Conservation (phyloP, 2,797 vertebrate genomes). For the Epinephelus awoara region DNA sequence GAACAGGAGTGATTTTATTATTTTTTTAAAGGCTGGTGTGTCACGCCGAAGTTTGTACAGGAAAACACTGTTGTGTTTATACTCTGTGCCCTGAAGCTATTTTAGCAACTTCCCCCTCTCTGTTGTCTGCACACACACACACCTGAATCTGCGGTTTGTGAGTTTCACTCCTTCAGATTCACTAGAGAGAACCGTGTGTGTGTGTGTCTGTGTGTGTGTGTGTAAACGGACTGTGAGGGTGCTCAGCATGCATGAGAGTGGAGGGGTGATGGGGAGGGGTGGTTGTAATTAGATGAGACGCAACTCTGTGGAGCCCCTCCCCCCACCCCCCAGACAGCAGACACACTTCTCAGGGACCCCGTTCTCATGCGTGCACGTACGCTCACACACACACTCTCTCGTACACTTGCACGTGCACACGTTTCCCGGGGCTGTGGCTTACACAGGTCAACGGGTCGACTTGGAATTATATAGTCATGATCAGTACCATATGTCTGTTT, state of each 20-base stretch:
- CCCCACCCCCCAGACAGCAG: constrained; percentile 63
- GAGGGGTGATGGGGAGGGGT: not conserved
- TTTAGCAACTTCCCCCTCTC: constrained; percentile 38
- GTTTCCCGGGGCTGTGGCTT: constrained; percentile 62
- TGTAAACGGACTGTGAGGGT: constrained; percentile 21
- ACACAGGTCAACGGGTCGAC: constrained; percentile 77
- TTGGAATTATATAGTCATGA: constrained; percentile 76
- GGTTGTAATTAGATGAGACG: constrained; percentile 75
- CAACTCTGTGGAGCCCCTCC: constrained; percentile 64
- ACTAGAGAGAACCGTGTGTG: constrained; percentile 20
- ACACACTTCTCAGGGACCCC: constrained; percentile 64
- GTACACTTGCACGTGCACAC: constrained; percentile 11
- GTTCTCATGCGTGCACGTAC: constrained; percentile 41
- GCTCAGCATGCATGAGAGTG: constrained; percentile 18
- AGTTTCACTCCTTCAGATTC: constrained; percentile 37
- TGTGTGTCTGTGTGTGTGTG: constrained; percentile 8
- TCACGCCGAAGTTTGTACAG: not conserved
- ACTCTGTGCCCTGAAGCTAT: constrained; percentile 13
- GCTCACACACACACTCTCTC: constrained; percentile 31
- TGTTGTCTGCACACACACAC: constrained; percentile 25
- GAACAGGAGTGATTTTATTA: constrained; percentile 1
- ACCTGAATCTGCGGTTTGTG: constrained; percentile 30
- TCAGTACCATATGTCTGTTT: constrained; percentile 78
- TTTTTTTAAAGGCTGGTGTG: not conserved
- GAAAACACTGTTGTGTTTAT: constrained; percentile 13